Percentiles rank a stretch among this genome's conserved stretches.
Conservation (phyloP, 2,888 invertebrate species). For the Troides oblongomaculatus region DNA sequence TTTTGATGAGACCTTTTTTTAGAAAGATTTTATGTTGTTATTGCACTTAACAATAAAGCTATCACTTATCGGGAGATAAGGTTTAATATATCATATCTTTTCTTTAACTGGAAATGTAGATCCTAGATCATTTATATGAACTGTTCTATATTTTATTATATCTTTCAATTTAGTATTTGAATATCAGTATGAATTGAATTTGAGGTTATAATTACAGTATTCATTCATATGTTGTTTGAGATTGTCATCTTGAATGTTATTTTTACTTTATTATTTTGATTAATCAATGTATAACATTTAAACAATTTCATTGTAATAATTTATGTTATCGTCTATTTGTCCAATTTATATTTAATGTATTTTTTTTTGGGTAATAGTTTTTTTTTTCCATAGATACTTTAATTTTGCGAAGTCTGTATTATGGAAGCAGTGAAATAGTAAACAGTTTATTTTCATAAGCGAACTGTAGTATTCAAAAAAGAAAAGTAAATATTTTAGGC, state of each 20-base stretch:
- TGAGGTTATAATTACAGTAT: constrained; percentile 12
- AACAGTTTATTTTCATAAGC: neutral
- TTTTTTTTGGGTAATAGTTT: too few species aligned
- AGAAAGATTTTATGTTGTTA: too few species aligned
- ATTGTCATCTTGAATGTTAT: too few species aligned
- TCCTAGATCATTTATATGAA: too few species aligned
- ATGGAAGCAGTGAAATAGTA: constrained; percentile 7
- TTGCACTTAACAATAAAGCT: too few species aligned
- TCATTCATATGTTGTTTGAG: neutral
- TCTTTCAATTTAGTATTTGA: too few species aligned
- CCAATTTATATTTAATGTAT: neutral
- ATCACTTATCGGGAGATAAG: too few species aligned
- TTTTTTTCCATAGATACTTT: neutral
- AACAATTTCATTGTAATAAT: neutral
- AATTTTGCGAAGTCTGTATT: constrained; percentile 14
- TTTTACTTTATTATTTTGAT: neutral
- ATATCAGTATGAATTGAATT: too few species aligned
- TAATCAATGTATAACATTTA: neutral
- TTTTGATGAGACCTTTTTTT: too few species aligned
- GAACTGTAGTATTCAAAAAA: neutral
- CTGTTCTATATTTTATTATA: too few species aligned
- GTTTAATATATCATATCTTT: too few species aligned
- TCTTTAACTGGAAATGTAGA: too few species aligned
- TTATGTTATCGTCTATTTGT: neutral
- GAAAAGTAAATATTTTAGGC: neutral